Evolutionary conservation across 2,888 invertebrate genomes (phyloP), one percentile per base, ranked within the genome.

Genomic region (Coleophora flavipennella): DNA sequence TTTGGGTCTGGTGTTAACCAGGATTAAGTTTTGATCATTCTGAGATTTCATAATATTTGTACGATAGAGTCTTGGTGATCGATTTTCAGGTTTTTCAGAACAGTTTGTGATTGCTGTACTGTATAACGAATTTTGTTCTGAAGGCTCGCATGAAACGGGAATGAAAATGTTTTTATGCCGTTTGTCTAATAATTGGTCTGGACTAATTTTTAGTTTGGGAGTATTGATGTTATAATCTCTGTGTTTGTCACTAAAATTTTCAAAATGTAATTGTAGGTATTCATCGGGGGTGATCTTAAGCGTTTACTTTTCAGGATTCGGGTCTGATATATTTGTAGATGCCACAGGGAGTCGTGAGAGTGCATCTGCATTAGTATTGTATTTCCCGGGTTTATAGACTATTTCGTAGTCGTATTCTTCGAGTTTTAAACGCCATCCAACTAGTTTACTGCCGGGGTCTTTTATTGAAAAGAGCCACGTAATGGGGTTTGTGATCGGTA

Each of bases 131-230:
- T 59, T 50, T 13, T 51, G 40, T 31, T 55, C 46, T n/a, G 51
- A 48, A 6, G 40, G 39, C 41, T 48, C 13, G 25, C 52, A 49
- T 4, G 55, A 57, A 13, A 41, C 40, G 4, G 57, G 55, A 31
- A 59, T 51, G 31, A 53, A 49, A 29, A 60, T 51, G 20, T 55
- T 45, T 49, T 58, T 61, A 31, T 60, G 57, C 35, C 48, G 39
- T 8, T 36, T 20, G 25, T 56, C 48, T 46, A 58, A 45, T 14
- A 57, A 46, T 1, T 39, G 41, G 35, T 55, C 51, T 9, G 55
- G 50, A 26, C 52, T 45, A 2, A 38, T 41, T 38, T 51, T 39
- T 8, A 51, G 32, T 33, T 48, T 53, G 26, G 45, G 38, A 38
- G 39, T 41, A 31, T 53, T n/a, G n/a, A n/a, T n/a, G n/a, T n/a